Percentiles rank a stretch among this genome's conserved stretches.
Evolutionary conservation across 2,888 invertebrate species (phyloP).

Genomic region (Abscondita cerata): DNA sequence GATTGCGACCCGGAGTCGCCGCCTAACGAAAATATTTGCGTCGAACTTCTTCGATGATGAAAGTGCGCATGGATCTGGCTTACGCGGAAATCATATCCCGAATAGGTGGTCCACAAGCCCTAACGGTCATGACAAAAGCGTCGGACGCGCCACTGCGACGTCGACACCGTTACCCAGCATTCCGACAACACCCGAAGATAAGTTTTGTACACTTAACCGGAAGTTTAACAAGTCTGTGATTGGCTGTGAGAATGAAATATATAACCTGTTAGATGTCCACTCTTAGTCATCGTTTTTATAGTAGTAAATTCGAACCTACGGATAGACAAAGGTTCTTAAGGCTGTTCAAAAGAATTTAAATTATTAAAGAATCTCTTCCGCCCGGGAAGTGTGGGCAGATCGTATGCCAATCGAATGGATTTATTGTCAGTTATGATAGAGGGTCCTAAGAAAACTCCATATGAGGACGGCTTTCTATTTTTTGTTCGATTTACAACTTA

Average conservation of each 20-base stretch:
- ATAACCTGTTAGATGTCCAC: slow-evolving; percentile 51
- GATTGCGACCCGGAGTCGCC: slow-evolving; percentile 3
- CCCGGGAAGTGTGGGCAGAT: slow-evolving; percentile 84
- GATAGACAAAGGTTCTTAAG: slow-evolving; percentile 78
- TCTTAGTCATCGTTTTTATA: slow-evolving; percentile 49
- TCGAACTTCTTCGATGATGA: slow-evolving; percentile 80
- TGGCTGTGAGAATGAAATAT: slow-evolving; percentile 49
- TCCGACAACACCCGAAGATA: slow-evolving; percentile 57
- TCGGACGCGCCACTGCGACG: slow-evolving; percentile 45
- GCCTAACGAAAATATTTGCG: slow-evolving; percentile 60
- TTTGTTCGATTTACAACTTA: slow-evolving; percentile 92
- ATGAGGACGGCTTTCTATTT: slow-evolving; percentile 95
- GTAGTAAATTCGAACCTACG: slow-evolving; percentile 69
- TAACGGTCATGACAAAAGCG: slow-evolving; percentile 59
- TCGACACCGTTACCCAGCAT: slow-evolving; percentile 48
- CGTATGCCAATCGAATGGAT: slow-evolving; percentile 92
- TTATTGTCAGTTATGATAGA: slow-evolving; percentile 90
- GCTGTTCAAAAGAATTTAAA: slow-evolving; percentile 85
- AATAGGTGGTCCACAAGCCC: slow-evolving; percentile 58
- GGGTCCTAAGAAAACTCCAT: slow-evolving; percentile 91
- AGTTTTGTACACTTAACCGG: slow-evolving; percentile 47
- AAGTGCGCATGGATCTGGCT: slow-evolving; percentile 79
- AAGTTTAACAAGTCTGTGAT: slow-evolving; percentile 34
- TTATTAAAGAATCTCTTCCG: slow-evolving; percentile 82
- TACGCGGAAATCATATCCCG: slow-evolving; percentile 78